These are phyloP conservation scores for Hololepta plana DNA, from an alignment of 2,888 invertebrate genomes.

Conservation along the genomic window DNA sequence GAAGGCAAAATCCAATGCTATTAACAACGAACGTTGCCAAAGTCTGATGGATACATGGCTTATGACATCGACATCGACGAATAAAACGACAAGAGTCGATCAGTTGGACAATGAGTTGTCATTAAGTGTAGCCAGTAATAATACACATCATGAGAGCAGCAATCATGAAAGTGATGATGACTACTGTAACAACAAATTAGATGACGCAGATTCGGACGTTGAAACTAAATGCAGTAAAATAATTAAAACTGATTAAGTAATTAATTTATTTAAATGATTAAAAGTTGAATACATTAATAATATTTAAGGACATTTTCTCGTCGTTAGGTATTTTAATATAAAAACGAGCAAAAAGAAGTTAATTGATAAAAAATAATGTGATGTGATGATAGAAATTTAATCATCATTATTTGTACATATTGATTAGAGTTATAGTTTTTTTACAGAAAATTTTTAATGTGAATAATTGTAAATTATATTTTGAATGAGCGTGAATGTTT, in stretches of 20 bases:
- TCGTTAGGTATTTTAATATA: too few relatives aligned
- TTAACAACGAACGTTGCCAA: too few relatives aligned
- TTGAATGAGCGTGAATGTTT: slow-evolving; percentile 3
- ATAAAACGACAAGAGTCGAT: too few relatives aligned
- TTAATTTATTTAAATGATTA: too few relatives aligned
- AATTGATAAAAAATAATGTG: slow-evolving; percentile 10
- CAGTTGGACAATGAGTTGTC: too few relatives aligned
- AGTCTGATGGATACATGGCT: slow-evolving; percentile 20
- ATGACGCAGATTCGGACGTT: slow-evolving; percentile 4
- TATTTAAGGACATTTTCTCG: slow-evolving; percentile 2
- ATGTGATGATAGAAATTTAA: slow-evolving; percentile 7
- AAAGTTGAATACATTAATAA: too few relatives aligned
- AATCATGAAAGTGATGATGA: slow-evolving; percentile 4
- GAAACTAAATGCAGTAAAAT: slow-evolving; percentile 6
- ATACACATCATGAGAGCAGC: too few relatives aligned
- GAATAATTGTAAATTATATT: slow-evolving; percentile 8
- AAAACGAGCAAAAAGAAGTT: too few relatives aligned
- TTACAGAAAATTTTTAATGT: slow-evolving; percentile 23
- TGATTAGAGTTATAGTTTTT: slow-evolving; percentile 24
- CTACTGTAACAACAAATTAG: slow-evolving; percentile 3
- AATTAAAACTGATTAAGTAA: slow-evolving; percentile 5
- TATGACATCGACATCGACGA: slow-evolving; percentile 13
- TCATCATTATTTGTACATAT: slow-evolving; percentile 15
- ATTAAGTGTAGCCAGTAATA: too few relatives aligned
- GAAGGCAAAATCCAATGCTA: too few relatives aligned